A percentile compares a stretch with the other conserved stretches of the same genome.
Evolutionary conservation across 2,797 vertebrate genomes (phyloP).

Genomic region (Monodelphis domestica): DNA sequence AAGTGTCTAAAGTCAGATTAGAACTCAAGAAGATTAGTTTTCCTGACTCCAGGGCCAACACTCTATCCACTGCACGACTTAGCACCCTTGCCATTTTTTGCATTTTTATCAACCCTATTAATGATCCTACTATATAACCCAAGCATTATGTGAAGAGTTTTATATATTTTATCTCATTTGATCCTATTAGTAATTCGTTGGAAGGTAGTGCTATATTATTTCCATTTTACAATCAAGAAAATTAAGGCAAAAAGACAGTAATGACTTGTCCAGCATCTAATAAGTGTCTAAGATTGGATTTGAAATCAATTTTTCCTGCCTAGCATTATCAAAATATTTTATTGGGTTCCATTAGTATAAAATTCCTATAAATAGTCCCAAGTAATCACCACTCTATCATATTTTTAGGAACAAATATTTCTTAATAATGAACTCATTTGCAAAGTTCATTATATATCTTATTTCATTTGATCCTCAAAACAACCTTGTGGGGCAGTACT

Average conservation of each 20-base stretch:
- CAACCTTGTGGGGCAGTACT: background rate
- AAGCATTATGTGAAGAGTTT: background rate
- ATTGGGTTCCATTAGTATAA: background rate
- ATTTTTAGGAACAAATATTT: background rate
- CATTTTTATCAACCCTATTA: too few relatives aligned
- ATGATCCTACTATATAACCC: too few relatives aligned
- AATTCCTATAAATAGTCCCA: background rate
- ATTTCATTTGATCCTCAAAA: background rate
- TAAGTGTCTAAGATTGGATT: background rate
- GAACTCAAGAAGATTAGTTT: background rate
- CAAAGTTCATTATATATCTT: background rate
- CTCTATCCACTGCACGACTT: background rate
- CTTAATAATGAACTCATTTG: background rate
- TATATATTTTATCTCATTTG: background rate
- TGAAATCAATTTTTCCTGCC: background rate
- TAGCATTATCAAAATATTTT: background rate
- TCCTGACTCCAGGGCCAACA: background rate
- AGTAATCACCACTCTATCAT: background rate
- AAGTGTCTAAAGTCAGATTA: background rate
- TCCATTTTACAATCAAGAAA: background rate
- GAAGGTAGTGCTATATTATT: too few relatives aligned
- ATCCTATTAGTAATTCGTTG: background rate
- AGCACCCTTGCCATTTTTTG: background rate
- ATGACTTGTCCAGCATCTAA: too few relatives aligned
- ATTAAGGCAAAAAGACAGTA: background rate